Evolutionary conservation across 35 echinoderm and acorn worm species (phyloP), one percentile per base, ranked within the genome.

Genomic region (Amphiura filiformis): DNA sequence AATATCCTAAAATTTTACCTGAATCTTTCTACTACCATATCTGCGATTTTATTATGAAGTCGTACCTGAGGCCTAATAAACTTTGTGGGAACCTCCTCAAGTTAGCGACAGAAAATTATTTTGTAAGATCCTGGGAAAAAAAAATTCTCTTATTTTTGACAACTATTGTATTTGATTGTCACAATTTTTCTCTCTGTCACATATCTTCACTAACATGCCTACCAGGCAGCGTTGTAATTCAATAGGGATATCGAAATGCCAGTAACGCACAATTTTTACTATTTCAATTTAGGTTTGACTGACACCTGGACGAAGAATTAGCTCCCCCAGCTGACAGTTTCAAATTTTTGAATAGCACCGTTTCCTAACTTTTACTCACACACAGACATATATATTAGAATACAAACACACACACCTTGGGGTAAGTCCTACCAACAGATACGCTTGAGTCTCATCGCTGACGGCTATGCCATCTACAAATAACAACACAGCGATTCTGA

Each of bases 401-500:
- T n/a, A n/a, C 61, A 70, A 2, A 70, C 61, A 13, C 26, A 3
- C 26, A 15, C 28, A 30, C 17, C 61, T 70, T 70, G 61, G 20
- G 61, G 61, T 70, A 70, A n/a, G n/a, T n/a, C n/a, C 61, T 70
- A 13, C 61, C 28, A 52, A 70, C 28, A 70, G 61, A 70, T 70
- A 70, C 61, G 26, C 61, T 70, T 2, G 61, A 70, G 61, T 70
- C 15, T 70, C 17, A 70, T 18, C 28, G 61, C 61, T 30, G 9
- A 5, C 26, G 61, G 61, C 17, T 15, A 70, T 70, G 28, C 61
- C 61, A 70, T 70, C 61, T 70, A 70, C 26, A 70, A 70, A 70
- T 70, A 70, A 70, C 61, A 70, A 70, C 61, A 70, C 61, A 70
- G 26, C 61, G 61, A 70, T 70, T 70, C 61, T 70, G 61, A 70